Conservation (phyloP, 2,888 invertebrate genomes). For the Cephus nigrinus region DNA sequence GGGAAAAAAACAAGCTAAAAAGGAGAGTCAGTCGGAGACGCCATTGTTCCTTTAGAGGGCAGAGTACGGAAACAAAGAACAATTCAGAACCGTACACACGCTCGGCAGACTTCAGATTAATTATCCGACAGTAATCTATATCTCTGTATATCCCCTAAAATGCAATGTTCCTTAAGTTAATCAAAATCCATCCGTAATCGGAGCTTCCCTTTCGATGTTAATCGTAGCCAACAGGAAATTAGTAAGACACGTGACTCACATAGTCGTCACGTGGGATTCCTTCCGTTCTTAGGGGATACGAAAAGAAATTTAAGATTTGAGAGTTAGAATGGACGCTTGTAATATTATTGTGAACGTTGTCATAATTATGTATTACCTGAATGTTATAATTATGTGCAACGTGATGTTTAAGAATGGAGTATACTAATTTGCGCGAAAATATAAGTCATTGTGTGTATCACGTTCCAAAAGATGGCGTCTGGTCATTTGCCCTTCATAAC, state of each 20-base stretch:
- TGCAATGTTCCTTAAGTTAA: background rate
- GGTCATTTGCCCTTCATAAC: constrained; percentile 3
- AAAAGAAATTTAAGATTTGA: background rate
- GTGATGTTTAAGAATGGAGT: background rate
- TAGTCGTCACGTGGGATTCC: background rate
- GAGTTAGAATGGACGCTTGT: background rate
- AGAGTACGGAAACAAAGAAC: background rate
- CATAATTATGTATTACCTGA: background rate
- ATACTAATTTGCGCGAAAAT: background rate
- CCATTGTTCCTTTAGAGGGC: background rate
- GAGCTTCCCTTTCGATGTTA: background rate
- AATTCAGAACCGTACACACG: background rate
- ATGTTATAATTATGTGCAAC: background rate
- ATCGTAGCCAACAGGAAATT: background rate
- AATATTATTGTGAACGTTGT: too few species aligned
- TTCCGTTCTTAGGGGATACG: background rate
- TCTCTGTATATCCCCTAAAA: background rate
- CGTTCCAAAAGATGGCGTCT: background rate
- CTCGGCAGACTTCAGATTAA: background rate
- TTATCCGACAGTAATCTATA: background rate
- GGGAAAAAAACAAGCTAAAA: background rate
- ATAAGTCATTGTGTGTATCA: background rate
- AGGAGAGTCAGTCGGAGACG: background rate
- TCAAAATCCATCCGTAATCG: background rate
- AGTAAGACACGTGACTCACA: background rate